A percentile compares a stretch with the other conserved stretches of the same genome.
phyloP scores from a whole-genome alignment of 2,888 invertebrate genomes.

The Macrophya annulata region DNA sequence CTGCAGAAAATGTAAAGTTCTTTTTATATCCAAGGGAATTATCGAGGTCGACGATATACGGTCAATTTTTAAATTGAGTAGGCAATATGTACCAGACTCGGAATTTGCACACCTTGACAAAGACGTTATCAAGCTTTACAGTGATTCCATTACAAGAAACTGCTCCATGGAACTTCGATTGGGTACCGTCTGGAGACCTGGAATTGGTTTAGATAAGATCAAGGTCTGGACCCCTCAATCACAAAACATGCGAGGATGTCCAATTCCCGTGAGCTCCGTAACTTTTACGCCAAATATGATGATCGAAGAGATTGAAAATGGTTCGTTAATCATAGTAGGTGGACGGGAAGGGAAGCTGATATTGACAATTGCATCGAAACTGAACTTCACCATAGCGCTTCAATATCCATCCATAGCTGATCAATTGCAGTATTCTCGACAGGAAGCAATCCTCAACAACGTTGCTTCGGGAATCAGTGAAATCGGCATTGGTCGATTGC shows the following conservation, averaged over 20 bases:
- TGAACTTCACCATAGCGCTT: conserved; percentile 33
- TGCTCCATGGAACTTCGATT: conserved; percentile 12
- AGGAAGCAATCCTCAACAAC: conserved; percentile 12
- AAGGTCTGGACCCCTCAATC: neutral
- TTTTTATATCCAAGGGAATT: conserved; percentile 15
- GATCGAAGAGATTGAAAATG: conserved; percentile 11
- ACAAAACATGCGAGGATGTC: neutral
- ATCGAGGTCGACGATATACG: neutral
- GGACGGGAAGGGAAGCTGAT: conserved; percentile 32
- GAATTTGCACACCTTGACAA: neutral
- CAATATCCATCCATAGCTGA: conserved; percentile 5
- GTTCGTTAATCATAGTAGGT: conserved; percentile 23
- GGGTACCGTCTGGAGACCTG: conserved; percentile 26
- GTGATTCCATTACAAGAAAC: neutral
- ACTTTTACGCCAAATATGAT: conserved; percentile 38
- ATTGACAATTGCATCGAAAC: conserved; percentile 1
- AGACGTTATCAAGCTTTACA: conserved; percentile 22
- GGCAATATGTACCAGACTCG: neutral
- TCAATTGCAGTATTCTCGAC: neutral
- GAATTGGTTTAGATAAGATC: neutral
- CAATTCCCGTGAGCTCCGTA: conserved; percentile 34
- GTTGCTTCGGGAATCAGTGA: conserved; percentile 10
- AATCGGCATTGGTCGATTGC: conserved; percentile 43
- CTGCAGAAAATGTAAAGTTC: conserved; percentile 6
- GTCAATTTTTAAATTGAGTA: neutral